These are phyloP conservation scores for Tetramorium parvispinum DNA, from an alignment of 1,140 invertebrate genomes.

Conservation along the genomic window DNA sequence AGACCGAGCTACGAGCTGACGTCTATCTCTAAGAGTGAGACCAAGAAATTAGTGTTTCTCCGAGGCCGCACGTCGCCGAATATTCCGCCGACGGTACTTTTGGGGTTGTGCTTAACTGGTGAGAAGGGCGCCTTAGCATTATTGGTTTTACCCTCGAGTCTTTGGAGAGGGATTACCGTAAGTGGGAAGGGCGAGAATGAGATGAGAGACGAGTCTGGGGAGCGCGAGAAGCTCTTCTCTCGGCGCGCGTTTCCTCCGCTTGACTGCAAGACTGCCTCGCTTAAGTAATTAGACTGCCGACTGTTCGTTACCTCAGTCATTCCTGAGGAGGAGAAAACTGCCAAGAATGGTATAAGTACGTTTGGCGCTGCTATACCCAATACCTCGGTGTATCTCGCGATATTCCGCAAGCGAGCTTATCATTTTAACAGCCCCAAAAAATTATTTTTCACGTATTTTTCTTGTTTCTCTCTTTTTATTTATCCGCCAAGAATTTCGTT, in stretches of 20 bases:
- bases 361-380: slow-evolving; percentile 4
- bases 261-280: slow-evolving; percentile 79
- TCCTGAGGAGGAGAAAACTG: slow-evolving; percentile 77
- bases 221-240: slow-evolving; percentile 59
- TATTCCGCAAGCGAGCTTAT: not conserved
- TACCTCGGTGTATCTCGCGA: not conserved
- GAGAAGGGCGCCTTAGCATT: slow-evolving; percentile 80
- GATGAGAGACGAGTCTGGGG: slow-evolving; percentile 25
- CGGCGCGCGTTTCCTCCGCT: slow-evolving; percentile 66
- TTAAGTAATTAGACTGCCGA: slow-evolving; percentile 84
- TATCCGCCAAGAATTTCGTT: not conserved
- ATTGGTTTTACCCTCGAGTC: slow-evolving; percentile 82
- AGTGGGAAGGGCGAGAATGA: slow-evolving; percentile 54
- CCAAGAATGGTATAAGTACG: slow-evolving; percentile 4
- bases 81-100: slow-evolving; percentile 77
- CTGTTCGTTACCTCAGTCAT: slow-evolving; percentile 82
- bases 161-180: slow-evolving; percentile 66
- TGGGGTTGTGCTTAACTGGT: slow-evolving; percentile 61
- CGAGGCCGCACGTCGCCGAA: slow-evolving; percentile 75
- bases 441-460: not conserved
- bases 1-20: slow-evolving; percentile 68
- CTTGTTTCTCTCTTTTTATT: not conserved
- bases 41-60: slow-evolving; percentile 83
- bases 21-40: slow-evolving; percentile 80
- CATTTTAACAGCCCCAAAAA: not conserved